Conservation (phyloP, 2,797 vertebrate species). For the Salmo trutta region DNA sequence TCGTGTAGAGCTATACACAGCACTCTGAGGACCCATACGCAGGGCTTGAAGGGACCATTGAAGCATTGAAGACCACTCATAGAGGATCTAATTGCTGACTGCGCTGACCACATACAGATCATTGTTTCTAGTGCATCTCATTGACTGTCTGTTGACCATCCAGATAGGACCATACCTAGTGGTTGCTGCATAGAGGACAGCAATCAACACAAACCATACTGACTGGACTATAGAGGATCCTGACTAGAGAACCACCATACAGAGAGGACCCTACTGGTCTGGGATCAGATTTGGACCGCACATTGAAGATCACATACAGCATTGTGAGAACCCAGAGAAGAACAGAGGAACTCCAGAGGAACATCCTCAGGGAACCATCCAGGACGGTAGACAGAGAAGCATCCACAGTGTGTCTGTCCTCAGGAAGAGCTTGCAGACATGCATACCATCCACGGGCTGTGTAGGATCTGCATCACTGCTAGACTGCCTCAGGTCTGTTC, state of each 20-base stretch:
- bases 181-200: not conserved
- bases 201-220: not conserved
- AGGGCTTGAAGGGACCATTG: not conserved
- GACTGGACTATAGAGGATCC: not conserved
- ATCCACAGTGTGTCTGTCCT: constrained; percentile 51
- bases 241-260: not conserved
- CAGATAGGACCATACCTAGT: not conserved
- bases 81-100: not conserved
- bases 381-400: not conserved
- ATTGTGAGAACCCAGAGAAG: not conserved
- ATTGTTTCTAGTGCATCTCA: not conserved
- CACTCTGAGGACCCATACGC: not conserved
- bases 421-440: constrained; percentile 70
- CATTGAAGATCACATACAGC: not conserved
- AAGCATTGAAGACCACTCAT: no score
- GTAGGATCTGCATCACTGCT: constrained; percentile 87
- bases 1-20: no score
- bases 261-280: not conserved
- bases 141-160: not conserved
- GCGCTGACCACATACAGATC: not conserved
- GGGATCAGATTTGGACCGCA: not conserved
- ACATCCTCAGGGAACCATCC: not conserved
- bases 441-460: constrained; percentile 88
- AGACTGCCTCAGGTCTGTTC: constrained; percentile 89
- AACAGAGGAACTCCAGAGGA: not conserved